Base-by-base conservation (phyloP, 2,797 vertebrate species). In the Bucorvus abyssinicus region DNA sequence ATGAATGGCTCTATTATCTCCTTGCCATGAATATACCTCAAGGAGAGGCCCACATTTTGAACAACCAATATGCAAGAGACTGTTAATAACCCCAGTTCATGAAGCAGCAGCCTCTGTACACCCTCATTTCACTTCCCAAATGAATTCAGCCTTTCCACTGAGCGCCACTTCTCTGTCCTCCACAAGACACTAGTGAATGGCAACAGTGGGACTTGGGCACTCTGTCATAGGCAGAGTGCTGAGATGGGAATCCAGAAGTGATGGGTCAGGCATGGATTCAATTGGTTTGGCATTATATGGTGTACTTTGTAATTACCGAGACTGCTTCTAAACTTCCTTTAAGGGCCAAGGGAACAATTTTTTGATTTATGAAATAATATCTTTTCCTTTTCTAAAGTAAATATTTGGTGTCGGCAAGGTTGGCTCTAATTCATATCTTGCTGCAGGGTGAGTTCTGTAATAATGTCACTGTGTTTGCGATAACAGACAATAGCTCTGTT, bases 291-390 rank as follows among this genome's bases (percentile, higher is more conserved):
- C 71, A 57, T 45, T 82, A 79, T 9, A 50, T 1, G 29, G 55
- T 74, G 69, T 30, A 40, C 80, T 52, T 67, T 18, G 38, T 76
- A 94, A 92, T 95, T 94, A 94, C 89, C 2, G 5, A 75, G 9
- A 23, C 71, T 64, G 77, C 77, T 87, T 90, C 83, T 80, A 81
- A 96, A 82, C 38, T 50, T 94, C 94, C 87, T 97, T 91, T 93
- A 84, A 90, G 82, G 92, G 75, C 93, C 89, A 69, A 75, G 97
- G 95, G 96, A 97, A 61, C 71, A 49, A 90, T 96, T 76, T 88
- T 42, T 77, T 97, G 97, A 96, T 97, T 97, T 97, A 97, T 97
- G 96, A 93, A 97, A 98, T 97, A 97, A 97, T 97, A 96, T 96
- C 86, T 96, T 90, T 89, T 87, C 57, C 34, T 89, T 93, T 96